Percentiles rank a stretch among this genome's conserved stretches.
Conservation (phyloP, 2,113 vertebrate species). For the Psilopsiagon aymara region DNA sequence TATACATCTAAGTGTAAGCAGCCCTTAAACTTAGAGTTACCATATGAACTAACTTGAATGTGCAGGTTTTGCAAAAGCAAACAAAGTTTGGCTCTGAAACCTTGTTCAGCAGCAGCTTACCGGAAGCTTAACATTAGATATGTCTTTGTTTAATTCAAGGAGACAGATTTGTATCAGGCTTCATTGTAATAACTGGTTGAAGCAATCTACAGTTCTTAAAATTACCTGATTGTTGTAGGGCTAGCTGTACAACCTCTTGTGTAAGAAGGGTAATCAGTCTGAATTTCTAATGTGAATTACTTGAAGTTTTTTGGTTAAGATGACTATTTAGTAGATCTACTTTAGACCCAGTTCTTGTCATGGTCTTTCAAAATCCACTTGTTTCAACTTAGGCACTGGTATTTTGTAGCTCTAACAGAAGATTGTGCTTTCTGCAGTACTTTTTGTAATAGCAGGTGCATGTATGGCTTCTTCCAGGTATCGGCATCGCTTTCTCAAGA, state of each 20-base stretch:
- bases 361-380: neutral
- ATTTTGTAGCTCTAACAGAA: neutral
- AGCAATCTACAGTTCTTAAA: neutral
- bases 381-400: neutral
- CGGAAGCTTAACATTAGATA: neutral
- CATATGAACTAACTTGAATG: neutral
- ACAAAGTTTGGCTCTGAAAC: neutral
- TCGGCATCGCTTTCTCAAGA: constrained; percentile 48
- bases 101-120: neutral
- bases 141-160: neutral
- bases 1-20: neutral
- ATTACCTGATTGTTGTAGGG: neutral
- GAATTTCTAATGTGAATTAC: neutral
- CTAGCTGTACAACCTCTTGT: neutral
- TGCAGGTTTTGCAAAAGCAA: neutral
- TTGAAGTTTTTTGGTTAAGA: neutral
- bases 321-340: neutral
- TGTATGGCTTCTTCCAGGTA: constrained; percentile 28
- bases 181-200: neutral
- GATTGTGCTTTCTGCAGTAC: neutral
- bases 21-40: neutral
- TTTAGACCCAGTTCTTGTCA: neutral
- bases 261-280: neutral
- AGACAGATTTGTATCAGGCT: neutral
- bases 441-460: neutral